These are phyloP conservation scores for Actinia equina DNA, from an alignment of 64 coral and sea anemone genomes.

Conservation along the genomic window DNA sequence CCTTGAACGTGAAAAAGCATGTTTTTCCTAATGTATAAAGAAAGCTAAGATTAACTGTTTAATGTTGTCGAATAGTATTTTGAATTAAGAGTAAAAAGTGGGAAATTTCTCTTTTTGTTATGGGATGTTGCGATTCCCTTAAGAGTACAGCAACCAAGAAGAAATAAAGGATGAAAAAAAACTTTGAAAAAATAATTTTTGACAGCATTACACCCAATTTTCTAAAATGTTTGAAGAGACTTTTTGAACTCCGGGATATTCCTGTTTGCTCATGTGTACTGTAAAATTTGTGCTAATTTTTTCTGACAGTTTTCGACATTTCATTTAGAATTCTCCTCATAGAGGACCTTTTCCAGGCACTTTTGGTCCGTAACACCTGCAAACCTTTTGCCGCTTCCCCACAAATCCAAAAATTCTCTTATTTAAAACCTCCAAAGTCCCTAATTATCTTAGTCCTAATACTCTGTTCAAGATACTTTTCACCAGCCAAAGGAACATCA, in stretches of 20 bases:
- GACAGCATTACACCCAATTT: too few species aligned
- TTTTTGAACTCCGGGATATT: background rate
- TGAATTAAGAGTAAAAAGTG: background rate
- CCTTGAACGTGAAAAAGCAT: slow-evolving; percentile 4
- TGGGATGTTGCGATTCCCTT: too few species aligned
- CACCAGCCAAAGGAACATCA: background rate
- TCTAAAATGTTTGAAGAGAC: too few species aligned
- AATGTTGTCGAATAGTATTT: background rate
- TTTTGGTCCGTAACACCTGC: background rate
- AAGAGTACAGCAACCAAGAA: background rate
- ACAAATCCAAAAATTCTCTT: background rate
- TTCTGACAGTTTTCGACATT: background rate
- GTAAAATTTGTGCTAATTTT: background rate
- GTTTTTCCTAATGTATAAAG: background rate
- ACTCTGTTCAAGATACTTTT: background rate
- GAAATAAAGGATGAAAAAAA: background rate
- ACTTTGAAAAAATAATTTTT: too few species aligned
- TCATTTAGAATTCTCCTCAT: background rate
- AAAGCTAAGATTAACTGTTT: background rate
- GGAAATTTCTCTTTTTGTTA: too few species aligned
- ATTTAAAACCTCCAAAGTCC: background rate
- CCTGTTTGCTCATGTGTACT: background rate
- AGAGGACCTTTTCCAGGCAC: background rate
- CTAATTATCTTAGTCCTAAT: background rate
- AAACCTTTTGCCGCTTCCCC: background rate